A percentile compares a stretch with the other conserved stretches of the same genome.
Evolutionary conservation across 2,888 invertebrate genomes (phyloP).

Genomic region (Scelioninae gen. 1): DNA sequence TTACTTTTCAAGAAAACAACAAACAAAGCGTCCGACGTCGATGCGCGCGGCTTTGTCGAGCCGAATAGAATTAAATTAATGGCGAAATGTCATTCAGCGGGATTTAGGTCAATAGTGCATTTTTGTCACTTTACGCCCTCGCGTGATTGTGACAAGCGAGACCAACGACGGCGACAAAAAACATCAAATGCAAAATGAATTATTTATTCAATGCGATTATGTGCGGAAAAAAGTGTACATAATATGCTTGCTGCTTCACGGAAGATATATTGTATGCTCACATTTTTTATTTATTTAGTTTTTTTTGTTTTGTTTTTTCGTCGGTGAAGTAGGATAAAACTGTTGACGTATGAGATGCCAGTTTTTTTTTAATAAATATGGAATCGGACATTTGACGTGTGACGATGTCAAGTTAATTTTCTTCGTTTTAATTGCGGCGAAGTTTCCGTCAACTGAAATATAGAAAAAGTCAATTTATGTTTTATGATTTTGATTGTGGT

Average conservation of each 20-base stretch:
- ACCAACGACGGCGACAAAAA: conserved; percentile 6
- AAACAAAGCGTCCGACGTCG: conserved; percentile 23
- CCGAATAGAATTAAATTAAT: conserved; percentile 52
- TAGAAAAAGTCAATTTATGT: not conserved
- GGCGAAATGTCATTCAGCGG: conserved; percentile 37
- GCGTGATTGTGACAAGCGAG: conserved; percentile 16
- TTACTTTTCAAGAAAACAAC: conserved; percentile 53
- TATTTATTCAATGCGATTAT: conserved; percentile 38
- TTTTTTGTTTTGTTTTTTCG: not conserved
- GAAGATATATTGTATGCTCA: conserved; percentile 4
- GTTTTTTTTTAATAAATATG: conserved; percentile 10
- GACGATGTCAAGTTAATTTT: conserved; percentile 1
- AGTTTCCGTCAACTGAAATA: not conserved
- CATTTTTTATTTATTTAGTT: not conserved
- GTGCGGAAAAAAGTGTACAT: conserved; percentile 23
- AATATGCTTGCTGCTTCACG: conserved; percentile 6
- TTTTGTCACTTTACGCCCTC: conserved; percentile 28
- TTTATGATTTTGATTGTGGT: not conserved
- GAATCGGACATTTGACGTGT: conserved; percentile 1
- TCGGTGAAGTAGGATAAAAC: not conserved
- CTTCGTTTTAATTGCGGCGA: not conserved
- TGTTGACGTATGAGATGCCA: not conserved
- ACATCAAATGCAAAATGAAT: conserved; percentile 34
- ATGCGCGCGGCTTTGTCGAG: conserved; percentile 29
- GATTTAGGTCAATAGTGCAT: conserved; percentile 48